Evolutionary conservation across 1,140 invertebrate genomes (phyloP), one percentile per base, ranked within the genome.

Genomic region (Halictus rubicundus): DNA sequence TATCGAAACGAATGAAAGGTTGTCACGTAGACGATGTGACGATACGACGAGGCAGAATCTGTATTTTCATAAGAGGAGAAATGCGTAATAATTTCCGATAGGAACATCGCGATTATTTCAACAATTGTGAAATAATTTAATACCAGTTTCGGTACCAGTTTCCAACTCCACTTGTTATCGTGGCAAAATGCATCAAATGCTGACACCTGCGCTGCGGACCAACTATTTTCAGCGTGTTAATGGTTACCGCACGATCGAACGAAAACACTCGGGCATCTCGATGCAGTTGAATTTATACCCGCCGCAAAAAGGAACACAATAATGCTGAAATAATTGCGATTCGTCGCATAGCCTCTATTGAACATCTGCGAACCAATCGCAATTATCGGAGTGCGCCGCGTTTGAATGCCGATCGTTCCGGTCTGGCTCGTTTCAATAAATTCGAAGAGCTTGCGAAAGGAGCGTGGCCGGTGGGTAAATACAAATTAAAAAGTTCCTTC

Each of bases 351-450:
- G 19, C 23, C 46, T 37, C 25, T 4, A 27, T 32, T 25, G 37
- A 79, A 46, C 61, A 66, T 25, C 39, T 60, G 77, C 46, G 25
- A 0, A 23, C 19, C 49, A 23, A 79, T 46, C 23, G 46, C 70
- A 12, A 66, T 70, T 42, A 63, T 66, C 42, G 49, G 3, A 57
- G 10, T 46, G 39, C 8, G 7, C 16, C 37, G 19, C 7, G 19
- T 23, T 60, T 39, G 76, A 76, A 85, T 85, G 57, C 72, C 70
- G 68, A 72, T 54, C 63, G 25, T 52, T 66, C 68, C 59, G 37
- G 60, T 72, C 23, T n/a, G 25, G 32, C 60, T 74, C 7, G 19
- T 57, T 57, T 57, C 25, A 37, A 63, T 63, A 19, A 4, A 21
- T 63, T 37, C 25, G 60, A 63, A 37, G 37, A 14, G 0, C 3